phyloP scores from a whole-genome alignment of 2,797 vertebrate genomes.

The Enteromius thamalakanensis region DNA sequence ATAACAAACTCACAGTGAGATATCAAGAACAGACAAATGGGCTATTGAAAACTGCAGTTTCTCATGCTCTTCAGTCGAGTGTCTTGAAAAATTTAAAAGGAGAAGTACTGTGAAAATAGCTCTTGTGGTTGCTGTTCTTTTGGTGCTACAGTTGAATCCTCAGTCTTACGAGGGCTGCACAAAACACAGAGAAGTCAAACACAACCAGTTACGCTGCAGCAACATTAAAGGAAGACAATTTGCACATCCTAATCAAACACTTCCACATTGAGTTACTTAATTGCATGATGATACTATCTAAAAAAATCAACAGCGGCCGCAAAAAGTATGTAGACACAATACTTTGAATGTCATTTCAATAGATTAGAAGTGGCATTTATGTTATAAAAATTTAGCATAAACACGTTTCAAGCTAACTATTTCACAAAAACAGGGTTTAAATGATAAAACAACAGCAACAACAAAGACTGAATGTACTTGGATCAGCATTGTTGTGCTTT shows the following conservation, averaged over 20 bases:
- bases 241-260: not conserved
- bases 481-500: not conserved
- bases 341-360: not conserved
- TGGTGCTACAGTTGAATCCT: constrained; percentile 31
- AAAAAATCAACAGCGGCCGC: not conserved
- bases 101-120: constrained; percentile 71
- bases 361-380: constrained; percentile 2
- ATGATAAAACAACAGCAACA: not conserved
- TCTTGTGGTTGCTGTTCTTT: constrained; percentile 59
- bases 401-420: not conserved
- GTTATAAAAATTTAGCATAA: not conserved
- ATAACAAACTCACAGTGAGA: constrained; percentile 69
- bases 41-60: constrained; percentile 54
- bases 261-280: not conserved
- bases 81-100: constrained; percentile 70
- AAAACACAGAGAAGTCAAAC: constrained; percentile 44
- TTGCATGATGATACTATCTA: not conserved
- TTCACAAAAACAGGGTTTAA: not conserved
- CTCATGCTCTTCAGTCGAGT: constrained; percentile 63
- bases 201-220: constrained; percentile 36
- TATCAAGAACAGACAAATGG: constrained; percentile 64
- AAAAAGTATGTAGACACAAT: not conserved
- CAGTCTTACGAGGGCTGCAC: constrained; percentile 63
- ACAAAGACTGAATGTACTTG: not conserved
- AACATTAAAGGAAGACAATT: not conserved